Evolutionary conservation across 1,140 invertebrate genomes (phyloP).

Genomic region (Thaumatotibia leucotreta): DNA sequence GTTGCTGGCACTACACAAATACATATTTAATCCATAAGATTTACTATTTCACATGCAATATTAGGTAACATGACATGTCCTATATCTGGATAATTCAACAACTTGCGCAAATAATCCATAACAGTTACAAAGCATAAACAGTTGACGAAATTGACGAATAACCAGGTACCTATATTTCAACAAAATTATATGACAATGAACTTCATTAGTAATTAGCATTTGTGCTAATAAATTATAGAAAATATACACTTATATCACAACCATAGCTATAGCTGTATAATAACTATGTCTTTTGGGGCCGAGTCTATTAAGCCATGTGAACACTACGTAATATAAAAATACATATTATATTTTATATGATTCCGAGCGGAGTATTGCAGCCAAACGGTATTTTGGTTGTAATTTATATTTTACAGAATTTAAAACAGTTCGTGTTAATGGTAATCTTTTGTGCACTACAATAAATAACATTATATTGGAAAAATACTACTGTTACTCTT

Average conservation of each 20-base stretch:
- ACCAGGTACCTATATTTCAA: neutral
- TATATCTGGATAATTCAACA: too few relatives aligned
- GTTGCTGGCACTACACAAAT: too few relatives aligned
- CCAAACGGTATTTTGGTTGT: too few relatives aligned
- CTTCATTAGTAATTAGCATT: slow-evolving; percentile 15
- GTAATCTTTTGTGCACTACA: too few relatives aligned
- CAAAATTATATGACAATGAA: neutral
- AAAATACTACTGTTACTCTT: too few relatives aligned
- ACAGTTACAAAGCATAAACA: neutral
- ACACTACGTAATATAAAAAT: neutral
- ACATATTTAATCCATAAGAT: too few relatives aligned
- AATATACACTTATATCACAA: slow-evolving; percentile 21
- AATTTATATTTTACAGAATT: too few relatives aligned
- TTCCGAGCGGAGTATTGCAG: too few relatives aligned
- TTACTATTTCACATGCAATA: too few relatives aligned
- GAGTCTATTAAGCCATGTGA: neutral
- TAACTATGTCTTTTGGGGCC: slow-evolving; percentile 8
- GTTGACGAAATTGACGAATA: neutral
- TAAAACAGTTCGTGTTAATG: too few relatives aligned
- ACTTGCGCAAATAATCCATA: neutral
- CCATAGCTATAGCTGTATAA: slow-evolving; percentile 11
- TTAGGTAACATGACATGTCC: too few relatives aligned
- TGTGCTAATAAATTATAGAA: slow-evolving; percentile 19
- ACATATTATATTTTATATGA: neutral
- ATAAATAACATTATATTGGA: too few relatives aligned